Evolutionary conservation across 2,797 vertebrate species (phyloP).

Genomic region (Cynopterus sphinx): DNA sequence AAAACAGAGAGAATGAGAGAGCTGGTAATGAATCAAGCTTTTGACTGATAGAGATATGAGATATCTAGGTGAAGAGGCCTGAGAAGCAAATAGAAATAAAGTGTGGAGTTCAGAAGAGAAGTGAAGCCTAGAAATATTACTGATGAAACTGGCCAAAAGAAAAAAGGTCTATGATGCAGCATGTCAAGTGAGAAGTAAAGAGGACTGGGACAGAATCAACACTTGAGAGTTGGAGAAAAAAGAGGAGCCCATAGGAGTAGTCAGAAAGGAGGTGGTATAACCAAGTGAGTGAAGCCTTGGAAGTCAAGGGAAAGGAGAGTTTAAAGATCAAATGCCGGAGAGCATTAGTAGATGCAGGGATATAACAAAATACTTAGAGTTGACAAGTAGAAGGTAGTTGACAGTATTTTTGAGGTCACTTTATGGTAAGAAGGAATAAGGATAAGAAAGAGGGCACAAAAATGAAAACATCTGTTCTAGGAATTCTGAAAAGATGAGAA

Average conservation of each 20-base stretch:
- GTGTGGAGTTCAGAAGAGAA: neutral
- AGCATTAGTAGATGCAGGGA: neutral
- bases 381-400: neutral
- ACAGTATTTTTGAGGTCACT: neutral
- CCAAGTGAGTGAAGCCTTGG: neutral
- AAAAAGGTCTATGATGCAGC: neutral
- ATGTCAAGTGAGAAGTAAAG: neutral
- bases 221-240: neutral
- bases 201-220: neutral
- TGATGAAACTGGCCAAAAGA: neutral
- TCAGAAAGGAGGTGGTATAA: neutral
- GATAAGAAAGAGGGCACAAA: neutral
- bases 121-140: neutral
- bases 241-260: neutral
- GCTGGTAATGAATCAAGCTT: neutral
- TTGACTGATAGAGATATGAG: neutral
- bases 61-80: neutral
- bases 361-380: neutral
- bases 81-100: conserved; percentile 15
- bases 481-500: neutral
- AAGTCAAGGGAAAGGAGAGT: neutral
- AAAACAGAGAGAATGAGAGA: neutral
- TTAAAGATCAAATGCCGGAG: neutral
- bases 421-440: neutral
- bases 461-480: neutral